Conservation (phyloP, 2,888 invertebrate species). For the Hetaerina titia region DNA sequence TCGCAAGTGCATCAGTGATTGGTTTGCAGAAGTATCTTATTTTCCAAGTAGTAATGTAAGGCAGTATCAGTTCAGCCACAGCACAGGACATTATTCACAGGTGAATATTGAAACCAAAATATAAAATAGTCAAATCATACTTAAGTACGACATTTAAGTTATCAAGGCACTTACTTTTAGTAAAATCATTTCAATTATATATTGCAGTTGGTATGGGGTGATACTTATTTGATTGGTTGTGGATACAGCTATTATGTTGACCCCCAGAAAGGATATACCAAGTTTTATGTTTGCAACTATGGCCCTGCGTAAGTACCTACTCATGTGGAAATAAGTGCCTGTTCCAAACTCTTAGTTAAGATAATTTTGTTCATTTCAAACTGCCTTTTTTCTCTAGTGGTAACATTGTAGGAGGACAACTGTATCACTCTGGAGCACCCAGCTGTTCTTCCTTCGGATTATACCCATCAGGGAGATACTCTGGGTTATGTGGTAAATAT, state of each 20-base stretch:
- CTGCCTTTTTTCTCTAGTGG: slow-evolving; percentile 78
- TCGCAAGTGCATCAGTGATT: slow-evolving; percentile 86
- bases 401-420: slow-evolving; percentile 87
- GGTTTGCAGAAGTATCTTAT: slow-evolving; percentile 88
- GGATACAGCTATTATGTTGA: slow-evolving; percentile 63
- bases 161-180: background rate
- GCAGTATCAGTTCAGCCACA: slow-evolving; percentile 80
- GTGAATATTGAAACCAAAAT: slow-evolving; percentile 76
- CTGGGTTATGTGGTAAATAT: slow-evolving; percentile 87
- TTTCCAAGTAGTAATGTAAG: slow-evolving; percentile 71
- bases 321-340: background rate
- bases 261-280: slow-evolving; percentile 66
- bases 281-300: slow-evolving; percentile 69
- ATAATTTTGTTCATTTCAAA: background rate
- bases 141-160: background rate
- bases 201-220: slow-evolving; percentile 91
- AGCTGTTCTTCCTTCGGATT: slow-evolving; percentile 86
- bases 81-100: slow-evolving; percentile 92
- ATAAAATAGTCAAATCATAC: background rate
- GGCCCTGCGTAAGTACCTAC: slow-evolving; percentile 69
- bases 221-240: slow-evolving; percentile 82
- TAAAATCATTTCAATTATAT: background rate
- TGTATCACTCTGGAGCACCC: slow-evolving; percentile 87
- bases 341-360: background rate
- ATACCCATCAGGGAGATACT: slow-evolving; percentile 85